Conservation (phyloP, 2,888 invertebrate species). For the Heteromyza rotundicornis region DNA sequence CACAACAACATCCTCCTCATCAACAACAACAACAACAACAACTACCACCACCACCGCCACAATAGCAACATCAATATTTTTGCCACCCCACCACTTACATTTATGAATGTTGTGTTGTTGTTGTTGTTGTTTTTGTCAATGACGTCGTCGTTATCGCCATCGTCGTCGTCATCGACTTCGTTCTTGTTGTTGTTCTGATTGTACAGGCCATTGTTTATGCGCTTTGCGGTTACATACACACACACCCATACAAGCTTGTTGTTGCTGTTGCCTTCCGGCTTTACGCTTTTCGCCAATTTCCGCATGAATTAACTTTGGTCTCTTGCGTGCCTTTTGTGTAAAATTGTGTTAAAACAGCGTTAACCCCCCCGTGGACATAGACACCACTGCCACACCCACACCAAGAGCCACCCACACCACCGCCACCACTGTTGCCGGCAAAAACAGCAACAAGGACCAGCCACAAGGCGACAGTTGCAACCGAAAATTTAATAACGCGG, state of each 20-base stretch:
- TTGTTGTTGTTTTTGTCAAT: constrained; percentile 20
- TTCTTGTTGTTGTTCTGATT: constrained; percentile 7
- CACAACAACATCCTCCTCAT: constrained; percentile 23
- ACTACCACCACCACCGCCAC: constrained; percentile 23
- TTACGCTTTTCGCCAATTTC: constrained; percentile 54
- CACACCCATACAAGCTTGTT: too few species aligned
- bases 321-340: too few species aligned
- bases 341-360: constrained; percentile 29
- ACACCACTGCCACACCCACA: too few species aligned
- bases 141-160: not conserved
- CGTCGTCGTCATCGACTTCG: not conserved
- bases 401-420: too few species aligned
- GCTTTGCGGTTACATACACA: constrained; percentile 28
- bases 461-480: too few species aligned
- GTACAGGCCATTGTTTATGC: constrained; percentile 22
- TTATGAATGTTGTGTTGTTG: too few species aligned
- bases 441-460: too few species aligned
- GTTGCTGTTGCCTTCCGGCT: constrained; percentile 44
- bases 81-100: too few species aligned
- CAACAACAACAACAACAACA: not conserved
- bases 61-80: constrained; percentile 23
- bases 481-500: too few species aligned
- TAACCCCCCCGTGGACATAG: too few species aligned
- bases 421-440: too few species aligned
- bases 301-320: constrained; percentile 54